A percentile compares a stretch with the other conserved stretches of the same genome.
Conservation (phyloP, 2,113 vertebrate species). For the Jaculus jaculus region DNA sequence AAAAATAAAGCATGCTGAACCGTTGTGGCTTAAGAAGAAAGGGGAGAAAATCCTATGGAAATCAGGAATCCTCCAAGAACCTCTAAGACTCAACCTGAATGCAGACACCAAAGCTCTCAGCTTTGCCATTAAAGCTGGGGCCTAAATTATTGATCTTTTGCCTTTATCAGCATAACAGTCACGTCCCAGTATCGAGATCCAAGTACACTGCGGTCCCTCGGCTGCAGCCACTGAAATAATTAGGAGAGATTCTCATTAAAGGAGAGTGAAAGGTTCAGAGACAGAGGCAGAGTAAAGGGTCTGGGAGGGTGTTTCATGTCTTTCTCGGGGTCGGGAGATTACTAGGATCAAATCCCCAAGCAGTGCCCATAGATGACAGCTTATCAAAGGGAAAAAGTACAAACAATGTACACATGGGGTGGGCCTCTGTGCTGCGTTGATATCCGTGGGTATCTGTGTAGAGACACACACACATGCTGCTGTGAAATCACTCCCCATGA, state of each 20-base stretch:
- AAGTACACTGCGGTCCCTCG: slow-evolving; percentile 91
- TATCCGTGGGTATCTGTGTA: not conserved
- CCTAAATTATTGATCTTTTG: slow-evolving; percentile 99
- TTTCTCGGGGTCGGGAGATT: slow-evolving; percentile 85
- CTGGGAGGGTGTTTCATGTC: slow-evolving; percentile 91
- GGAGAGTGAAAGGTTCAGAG: slow-evolving; percentile 89
- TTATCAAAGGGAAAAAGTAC: slow-evolving; percentile 86
- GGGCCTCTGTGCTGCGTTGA: slow-evolving; percentile 12
- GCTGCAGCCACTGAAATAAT: slow-evolving; percentile 98
- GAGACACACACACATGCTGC: not conserved
- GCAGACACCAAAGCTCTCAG: slow-evolving; percentile 92
- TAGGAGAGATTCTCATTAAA: slow-evolving; percentile 99
- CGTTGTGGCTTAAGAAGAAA: not conserved
- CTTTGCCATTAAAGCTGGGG: slow-evolving; percentile 93
- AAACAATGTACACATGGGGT: slow-evolving; percentile 54
- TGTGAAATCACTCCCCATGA: not conserved
- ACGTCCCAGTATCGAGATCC: slow-evolving; percentile 93
- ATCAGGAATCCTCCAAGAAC: slow-evolving; percentile 81
- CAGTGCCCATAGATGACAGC: slow-evolving; percentile 84
- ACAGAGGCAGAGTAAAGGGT: slow-evolving; percentile 85
- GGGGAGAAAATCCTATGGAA: slow-evolving; percentile 75
- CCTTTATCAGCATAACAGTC: slow-evolving; percentile 98
- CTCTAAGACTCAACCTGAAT: slow-evolving; percentile 86
- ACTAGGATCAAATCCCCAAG: slow-evolving; percentile 87
- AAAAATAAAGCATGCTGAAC: not conserved